These are phyloP conservation scores for Hydrotaea diabolus DNA, from an alignment of 2,888 invertebrate genomes.

Conservation along the genomic window DNA sequence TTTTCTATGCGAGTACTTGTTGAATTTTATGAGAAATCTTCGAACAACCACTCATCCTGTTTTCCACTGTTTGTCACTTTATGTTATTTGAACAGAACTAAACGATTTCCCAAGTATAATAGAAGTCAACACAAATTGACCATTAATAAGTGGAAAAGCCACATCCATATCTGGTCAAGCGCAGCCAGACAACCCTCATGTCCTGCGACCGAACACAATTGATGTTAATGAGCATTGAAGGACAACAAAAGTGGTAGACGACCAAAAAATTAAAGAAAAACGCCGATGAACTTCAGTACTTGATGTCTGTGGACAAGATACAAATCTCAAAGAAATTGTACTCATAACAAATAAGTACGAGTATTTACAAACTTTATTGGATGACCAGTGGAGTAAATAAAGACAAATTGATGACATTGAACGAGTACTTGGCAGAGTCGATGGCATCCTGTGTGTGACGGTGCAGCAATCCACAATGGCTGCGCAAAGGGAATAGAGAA, in stretches of 20 bases:
- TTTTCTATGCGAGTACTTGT: no score
- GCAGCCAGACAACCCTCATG: not conserved
- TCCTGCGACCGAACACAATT: not conserved
- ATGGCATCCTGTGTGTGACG: no score
- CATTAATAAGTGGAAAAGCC: slow-evolving; percentile 20
- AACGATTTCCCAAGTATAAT: not conserved
- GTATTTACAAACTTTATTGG: slow-evolving; percentile 17
- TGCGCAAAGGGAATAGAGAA: no score
- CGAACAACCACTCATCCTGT: no score
- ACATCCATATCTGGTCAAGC: not conserved
- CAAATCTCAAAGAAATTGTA: not conserved
- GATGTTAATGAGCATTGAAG: slow-evolving; percentile 11
- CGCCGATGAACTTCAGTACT: not conserved
- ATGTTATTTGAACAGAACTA: not conserved
- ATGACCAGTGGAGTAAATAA: not conserved
- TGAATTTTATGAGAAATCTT: no score
- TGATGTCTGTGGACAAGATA: slow-evolving; percentile 1
- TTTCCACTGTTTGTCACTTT: no score
- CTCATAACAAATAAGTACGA: not conserved
- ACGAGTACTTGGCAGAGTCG: no score
- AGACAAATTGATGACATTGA: not conserved
- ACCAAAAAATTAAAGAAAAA: not conserved
- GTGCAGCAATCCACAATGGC: no score
- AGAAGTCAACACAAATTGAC: slow-evolving; percentile 17
- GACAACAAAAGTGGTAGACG: not conserved